Base-by-base conservation (phyloP, 2,888 invertebrate species). In the Tetramorium bicarinatum region DNA sequence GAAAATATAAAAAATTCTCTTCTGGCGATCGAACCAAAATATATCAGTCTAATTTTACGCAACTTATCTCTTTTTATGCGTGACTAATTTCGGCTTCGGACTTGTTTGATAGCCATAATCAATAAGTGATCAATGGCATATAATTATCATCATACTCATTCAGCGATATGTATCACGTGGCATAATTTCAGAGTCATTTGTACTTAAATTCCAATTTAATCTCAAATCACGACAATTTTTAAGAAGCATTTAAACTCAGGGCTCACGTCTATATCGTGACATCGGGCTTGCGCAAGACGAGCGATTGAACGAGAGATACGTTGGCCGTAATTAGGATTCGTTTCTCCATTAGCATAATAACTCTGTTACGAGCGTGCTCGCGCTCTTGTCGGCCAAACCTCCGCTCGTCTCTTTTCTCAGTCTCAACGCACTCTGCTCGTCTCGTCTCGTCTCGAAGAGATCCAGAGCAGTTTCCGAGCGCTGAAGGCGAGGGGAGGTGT, bases 401-500 rank as follows among this genome's bases (percentile, higher is more conserved):
- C 62, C 49, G 62, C 38, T 61, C 54, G 15, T 67, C 66, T 81
- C 56, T 76, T 76, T 61, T 21, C 72, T n/a, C 29, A 25, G 41
- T 54, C 47, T 11, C 56, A 54, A 25, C 82, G 49, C 67, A 64
- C 25, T 66, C 38, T 21, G 71, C 38, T 71, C 75, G 79, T 64
- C 62, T 76, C 77, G 76, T 29, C 29, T 29, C 76, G 71, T 59
- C 66, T 75, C 44, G 67, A 18, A 62, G 69, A 82, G 85, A 92
- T 91, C 87, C 92, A 56, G 90, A 90, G 91, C 91, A 91, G 88
- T 90, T 91, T 89, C 83, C 87, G 77, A 89, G 83, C 89, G 94
- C 94, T 94, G 89, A 91, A 91, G 94, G 94, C 94, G 80, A 93
- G 92, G 93, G 94, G 94, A 94, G 94, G 94, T 94, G 94, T 94